Base-by-base conservation (phyloP, 2,797 vertebrate genomes). In the Austrolebias charrua region DNA sequence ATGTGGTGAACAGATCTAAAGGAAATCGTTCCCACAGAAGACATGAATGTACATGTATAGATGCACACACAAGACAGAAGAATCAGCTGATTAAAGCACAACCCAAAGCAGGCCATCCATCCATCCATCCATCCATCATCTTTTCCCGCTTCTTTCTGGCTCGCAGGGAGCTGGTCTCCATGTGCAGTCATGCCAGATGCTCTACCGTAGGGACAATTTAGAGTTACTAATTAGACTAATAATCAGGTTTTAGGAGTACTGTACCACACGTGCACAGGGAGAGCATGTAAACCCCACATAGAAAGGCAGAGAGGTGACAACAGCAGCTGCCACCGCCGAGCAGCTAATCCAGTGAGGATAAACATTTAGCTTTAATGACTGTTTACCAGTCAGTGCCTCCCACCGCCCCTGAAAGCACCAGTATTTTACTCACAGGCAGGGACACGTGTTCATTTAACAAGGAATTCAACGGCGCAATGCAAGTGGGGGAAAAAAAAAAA, bases 301-400 rank as follows among this genome's bases (percentile, higher is more conserved):
- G 33, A 35, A 8, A 6, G 10, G 6, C 33, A 9, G 33, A 8
- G 33, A 35, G 33, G 33, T 2, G 7, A 35, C 33, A 35, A 9
- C 7, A 35, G 9, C 33, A 35, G 7, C 33, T 35, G 33, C 7
- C 24, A 9, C 33, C 75, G 58, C 48, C 28, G 24, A 76, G 59
- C 63, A 70, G 81, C 85, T 78, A 88, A 69, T 54, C 55, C 65
- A 64, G 54, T 60, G 61, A 72, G 69, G 66, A 64, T 69, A 82
- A 81, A 80, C 78, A 76, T 81, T 80, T 60, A 65, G 76, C 73
- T 82, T 66, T 84, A 87, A 89, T 90, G 78, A 83, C 53, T 83
- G 81, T 89, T 90, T 89, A 86, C 72, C 60, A 51, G 54, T 47
- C 16, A 12, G 49, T 54, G 55, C 49, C 55, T 40, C 67, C 12